Evolutionary conservation across 2,888 invertebrate species (phyloP), one percentile per base, ranked within the genome.

Genomic region (Mystacides longicornis): DNA sequence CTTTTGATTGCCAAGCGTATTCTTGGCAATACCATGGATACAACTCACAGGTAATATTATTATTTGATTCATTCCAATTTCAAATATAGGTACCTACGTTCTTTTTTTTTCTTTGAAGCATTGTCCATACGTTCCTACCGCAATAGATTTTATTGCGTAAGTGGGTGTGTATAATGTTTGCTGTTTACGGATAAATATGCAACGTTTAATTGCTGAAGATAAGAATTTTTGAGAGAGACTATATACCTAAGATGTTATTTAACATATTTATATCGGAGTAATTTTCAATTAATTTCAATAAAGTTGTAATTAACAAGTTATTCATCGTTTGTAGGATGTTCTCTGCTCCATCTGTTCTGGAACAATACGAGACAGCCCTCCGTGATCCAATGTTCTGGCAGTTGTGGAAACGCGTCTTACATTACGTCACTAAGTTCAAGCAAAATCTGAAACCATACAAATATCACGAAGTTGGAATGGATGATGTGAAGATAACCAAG

Each of bases 381-480:
- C 83, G 87, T 60, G 88, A 89, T 67, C 88, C 88, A 21, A 77
- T 84, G 48, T 87, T 86, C 78, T 89, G 83, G 68, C 79, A 80
- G 62, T 71, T 87, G 57, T 83, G 82, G 66, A 82, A 85, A 68
- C 80, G 81, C 56, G 72, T 86, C 60, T 65, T 78, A 47, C 69
- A 78, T 56, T 72, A 77, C 48, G 77, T 82, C 66, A 69, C 74
- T 61, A 74, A 81, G 48, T 86, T 82, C 75, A 84, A 84, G 66
- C 66, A 70, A 59, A 76, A 76, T 61, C 70, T 84, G 48, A 74
- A 78, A n/a, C 70, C 75, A n/a, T 87, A 88, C 72, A 81, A 76
- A 7, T 73, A 72, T 54, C 77, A 81, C 21, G 82, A 86, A 62
- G 72, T 85, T 9, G 67, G 70, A 60, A 85, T 80, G 73, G 78